A percentile compares a stretch with the other conserved stretches of the same genome.
Evolutionary conservation across 2,797 vertebrate species (phyloP).

Genomic region (Macroramphosus scolopax): DNA sequence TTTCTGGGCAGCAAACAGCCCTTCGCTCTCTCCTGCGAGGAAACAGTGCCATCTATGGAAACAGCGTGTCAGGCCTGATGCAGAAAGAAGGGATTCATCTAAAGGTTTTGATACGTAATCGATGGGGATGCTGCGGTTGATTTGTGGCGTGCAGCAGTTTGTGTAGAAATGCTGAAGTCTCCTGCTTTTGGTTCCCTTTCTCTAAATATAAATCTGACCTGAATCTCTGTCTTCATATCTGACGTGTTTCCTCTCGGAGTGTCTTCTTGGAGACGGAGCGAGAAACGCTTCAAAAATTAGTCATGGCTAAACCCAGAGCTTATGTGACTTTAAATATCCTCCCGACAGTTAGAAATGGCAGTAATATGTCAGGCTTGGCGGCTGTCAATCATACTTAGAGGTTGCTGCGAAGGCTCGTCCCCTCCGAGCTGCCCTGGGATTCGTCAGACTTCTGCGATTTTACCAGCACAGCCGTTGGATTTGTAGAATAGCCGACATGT

Average conservation of each 20-base stretch:
- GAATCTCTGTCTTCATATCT: conserved; percentile 15
- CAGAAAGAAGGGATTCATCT: background rate
- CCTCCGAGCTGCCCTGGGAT: conserved; percentile 47
- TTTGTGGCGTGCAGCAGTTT: conserved; percentile 8
- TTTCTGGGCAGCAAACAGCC: conserved; percentile 54
- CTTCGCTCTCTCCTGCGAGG: conserved; percentile 30
- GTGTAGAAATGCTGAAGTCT: conserved; percentile 15
- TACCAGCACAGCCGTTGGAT: conserved; percentile 3
- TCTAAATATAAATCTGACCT: conserved; percentile 32
- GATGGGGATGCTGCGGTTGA: background rate
- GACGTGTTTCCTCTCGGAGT: conserved; percentile 24
- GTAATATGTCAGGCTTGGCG: conserved; percentile 51
- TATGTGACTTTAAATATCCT: conserved; percentile 61
- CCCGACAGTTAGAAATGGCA: conserved; percentile 53
- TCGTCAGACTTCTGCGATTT: conserved; percentile 10
- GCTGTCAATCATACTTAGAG: conserved; percentile 66
- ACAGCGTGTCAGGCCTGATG: conserved; percentile 2
- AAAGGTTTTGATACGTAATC: too few species aligned
- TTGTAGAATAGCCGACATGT: background rate
- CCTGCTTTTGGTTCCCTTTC: conserved; percentile 10
- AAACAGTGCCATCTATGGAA: conserved; percentile 73
- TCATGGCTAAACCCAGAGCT: conserved; percentile 48
- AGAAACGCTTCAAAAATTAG: conserved; percentile 47
- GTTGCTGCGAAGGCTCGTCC: conserved; percentile 32
- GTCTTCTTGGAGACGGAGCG: conserved; percentile 14